A percentile compares a stretch with the other conserved stretches of the same genome.
These are phyloP conservation scores for Sebastolobus alascanus DNA, from an alignment of 2,797 vertebrate genomes.

Conservation along the genomic window DNA sequence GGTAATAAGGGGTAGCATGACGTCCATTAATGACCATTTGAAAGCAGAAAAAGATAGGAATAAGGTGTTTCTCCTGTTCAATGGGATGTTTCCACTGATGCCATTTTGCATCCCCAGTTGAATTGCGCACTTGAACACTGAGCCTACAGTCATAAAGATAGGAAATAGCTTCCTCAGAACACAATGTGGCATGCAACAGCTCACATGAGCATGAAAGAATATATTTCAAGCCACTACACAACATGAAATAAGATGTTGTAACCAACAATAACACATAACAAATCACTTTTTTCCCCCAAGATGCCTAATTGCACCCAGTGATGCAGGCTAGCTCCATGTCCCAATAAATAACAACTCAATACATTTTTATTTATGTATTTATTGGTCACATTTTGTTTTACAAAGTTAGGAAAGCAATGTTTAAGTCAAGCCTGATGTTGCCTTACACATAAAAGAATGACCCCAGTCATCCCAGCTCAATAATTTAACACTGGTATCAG, in stretches of 20 bases:
- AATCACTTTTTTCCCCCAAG: background rate
- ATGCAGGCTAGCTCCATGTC: no score
- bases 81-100: constrained; percentile 8
- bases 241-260: background rate
- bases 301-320: background rate
- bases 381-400: no score
- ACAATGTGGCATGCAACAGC: background rate
- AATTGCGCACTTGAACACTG: background rate
- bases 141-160: background rate
- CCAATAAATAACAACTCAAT: no score
- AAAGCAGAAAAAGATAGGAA: constrained; percentile 28
- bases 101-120: constrained; percentile 24
- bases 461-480: no score
- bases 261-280: background rate
- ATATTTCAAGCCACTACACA: background rate
- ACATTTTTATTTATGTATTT: no score
- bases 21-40: constrained; percentile 26
- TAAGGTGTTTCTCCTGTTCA: background rate
- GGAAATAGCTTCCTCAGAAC: constrained; percentile 1
- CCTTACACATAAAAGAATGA: no score
- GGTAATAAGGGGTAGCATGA: constrained; percentile 35
- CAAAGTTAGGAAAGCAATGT: no score
- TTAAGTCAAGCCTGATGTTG: no score
- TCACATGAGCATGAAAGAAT: background rate
- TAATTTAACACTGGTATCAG: no score